These are phyloP conservation scores for Mustelus asterias DNA, from an alignment of 2,113 vertebrate genomes.

Conservation along the genomic window DNA sequence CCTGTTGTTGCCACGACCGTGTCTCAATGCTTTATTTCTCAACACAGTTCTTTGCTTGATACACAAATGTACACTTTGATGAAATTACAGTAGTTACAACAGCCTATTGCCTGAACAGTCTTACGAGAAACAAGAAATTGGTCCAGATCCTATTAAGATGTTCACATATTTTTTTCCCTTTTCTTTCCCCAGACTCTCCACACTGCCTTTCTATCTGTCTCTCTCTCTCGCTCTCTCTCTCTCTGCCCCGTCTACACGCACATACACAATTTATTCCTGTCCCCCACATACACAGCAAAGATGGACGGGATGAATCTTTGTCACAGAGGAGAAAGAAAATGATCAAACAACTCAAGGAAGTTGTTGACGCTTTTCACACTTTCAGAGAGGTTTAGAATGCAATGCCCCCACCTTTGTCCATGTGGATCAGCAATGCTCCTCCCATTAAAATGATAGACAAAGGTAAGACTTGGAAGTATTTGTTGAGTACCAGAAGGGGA, in stretches of 20 bases:
- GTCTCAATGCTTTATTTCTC: constrained; percentile 29
- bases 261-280: background rate
- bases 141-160: background rate
- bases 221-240: background rate
- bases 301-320: background rate
- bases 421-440: no score
- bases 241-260: no score
- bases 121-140: background rate
- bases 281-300: background rate
- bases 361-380: background rate
- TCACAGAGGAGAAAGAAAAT: background rate
- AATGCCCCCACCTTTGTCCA: no score
- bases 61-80: constrained; percentile 4
- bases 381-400: background rate
- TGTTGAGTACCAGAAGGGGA: no score
- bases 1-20: background rate
- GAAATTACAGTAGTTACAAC: constrained; percentile 24
- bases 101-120: background rate
- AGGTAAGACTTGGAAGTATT: no score
- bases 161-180: background rate
- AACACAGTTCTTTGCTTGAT: background rate
- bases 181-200: background rate
- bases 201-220: background rate
- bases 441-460: no score
- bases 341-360: background rate